These are phyloP conservation scores for Hypselothyrea guttata DNA, from an alignment of 2,888 invertebrate species.

Conservation along the genomic window DNA sequence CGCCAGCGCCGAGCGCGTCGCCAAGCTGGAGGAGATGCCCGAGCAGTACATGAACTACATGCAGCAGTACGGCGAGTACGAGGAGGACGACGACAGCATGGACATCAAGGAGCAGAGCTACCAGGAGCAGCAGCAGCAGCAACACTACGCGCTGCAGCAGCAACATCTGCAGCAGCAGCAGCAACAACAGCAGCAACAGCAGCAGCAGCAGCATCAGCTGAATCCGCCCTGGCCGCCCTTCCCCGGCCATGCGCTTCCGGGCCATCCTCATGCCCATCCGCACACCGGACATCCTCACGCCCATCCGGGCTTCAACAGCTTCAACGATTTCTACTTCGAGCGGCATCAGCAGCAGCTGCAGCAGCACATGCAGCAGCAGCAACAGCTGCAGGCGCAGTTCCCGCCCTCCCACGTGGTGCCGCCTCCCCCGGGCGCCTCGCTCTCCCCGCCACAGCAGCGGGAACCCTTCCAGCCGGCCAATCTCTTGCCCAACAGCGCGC, in stretches of 20 bases:
- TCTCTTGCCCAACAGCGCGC: conserved; percentile 55
- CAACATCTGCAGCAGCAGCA: conserved; percentile 54
- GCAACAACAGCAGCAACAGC: conserved; percentile 46
- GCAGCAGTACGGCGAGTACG: conserved; percentile 80
- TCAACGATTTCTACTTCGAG: conserved; percentile 70
- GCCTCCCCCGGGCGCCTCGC: conserved; percentile 17
- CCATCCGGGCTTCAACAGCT: conserved; percentile 56
- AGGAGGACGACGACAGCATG: conserved; percentile 78
- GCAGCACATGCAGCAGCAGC: conserved; percentile 65
- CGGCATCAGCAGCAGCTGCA: conserved; percentile 61
- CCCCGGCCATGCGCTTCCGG: conserved; percentile 45
- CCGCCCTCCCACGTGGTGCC: conserved; percentile 32
- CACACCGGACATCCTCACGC: conserved; percentile 38
- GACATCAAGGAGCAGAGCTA: conserved; percentile 64
- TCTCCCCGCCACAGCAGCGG: conserved; percentile 41
- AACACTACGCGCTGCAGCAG: conserved; percentile 65
- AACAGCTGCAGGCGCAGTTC: conserved; percentile 54
- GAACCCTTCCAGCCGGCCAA: conserved; percentile 72
- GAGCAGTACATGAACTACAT: conserved; percentile 79
- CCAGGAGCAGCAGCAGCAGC: conserved; percentile 71
- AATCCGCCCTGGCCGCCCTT: conserved; percentile 57
- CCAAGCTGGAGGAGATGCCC: conserved; percentile 77
- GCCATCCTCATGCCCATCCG: conserved; percentile 36
- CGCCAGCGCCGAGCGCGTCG: conserved; percentile 76
- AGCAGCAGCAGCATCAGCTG: conserved; percentile 48